Conservation (phyloP, 1,140 invertebrate genomes). For the Sesamia nonagrioides region DNA sequence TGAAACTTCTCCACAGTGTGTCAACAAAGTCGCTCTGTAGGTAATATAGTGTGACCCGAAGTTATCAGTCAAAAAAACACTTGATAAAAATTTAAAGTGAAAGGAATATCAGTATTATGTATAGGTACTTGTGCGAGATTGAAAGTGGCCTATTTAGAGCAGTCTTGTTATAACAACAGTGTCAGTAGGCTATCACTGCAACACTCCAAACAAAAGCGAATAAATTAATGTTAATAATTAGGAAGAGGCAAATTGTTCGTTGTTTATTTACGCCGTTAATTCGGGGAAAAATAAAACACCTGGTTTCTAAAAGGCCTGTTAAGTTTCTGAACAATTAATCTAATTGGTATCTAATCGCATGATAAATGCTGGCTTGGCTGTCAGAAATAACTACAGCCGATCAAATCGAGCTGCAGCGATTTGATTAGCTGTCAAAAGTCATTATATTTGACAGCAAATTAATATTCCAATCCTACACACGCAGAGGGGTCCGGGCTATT, state of each 20-base stretch:
- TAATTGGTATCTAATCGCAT: background rate
- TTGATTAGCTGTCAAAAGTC: no score
- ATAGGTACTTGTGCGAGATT: background rate
- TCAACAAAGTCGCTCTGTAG: background rate
- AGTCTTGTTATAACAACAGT: constrained; percentile 48
- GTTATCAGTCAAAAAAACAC: constrained; percentile 4
- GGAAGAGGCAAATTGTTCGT: constrained; percentile 32
- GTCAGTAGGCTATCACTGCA: constrained; percentile 60
- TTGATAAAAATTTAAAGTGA: constrained; percentile 11
- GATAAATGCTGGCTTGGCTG: no score
- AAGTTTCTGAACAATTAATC: background rate
- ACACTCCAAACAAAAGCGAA: constrained; percentile 64
- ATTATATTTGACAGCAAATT: no score
- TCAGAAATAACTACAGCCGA: no score
- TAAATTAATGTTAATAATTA: constrained; percentile 55
- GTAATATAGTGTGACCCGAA: background rate
- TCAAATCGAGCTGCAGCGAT: no score
- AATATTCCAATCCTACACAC: no score
- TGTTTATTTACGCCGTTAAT: constrained; percentile 30
- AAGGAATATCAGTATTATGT: background rate
- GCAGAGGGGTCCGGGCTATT: no score
- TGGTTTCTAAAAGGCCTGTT: background rate
- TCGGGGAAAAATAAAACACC: background rate
- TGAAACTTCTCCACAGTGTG: no score
- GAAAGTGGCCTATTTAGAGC: constrained; percentile 46